These are phyloP conservation scores for Vanessa tameamea DNA, from an alignment of 1,140 invertebrate genomes.

Conservation along the genomic window DNA sequence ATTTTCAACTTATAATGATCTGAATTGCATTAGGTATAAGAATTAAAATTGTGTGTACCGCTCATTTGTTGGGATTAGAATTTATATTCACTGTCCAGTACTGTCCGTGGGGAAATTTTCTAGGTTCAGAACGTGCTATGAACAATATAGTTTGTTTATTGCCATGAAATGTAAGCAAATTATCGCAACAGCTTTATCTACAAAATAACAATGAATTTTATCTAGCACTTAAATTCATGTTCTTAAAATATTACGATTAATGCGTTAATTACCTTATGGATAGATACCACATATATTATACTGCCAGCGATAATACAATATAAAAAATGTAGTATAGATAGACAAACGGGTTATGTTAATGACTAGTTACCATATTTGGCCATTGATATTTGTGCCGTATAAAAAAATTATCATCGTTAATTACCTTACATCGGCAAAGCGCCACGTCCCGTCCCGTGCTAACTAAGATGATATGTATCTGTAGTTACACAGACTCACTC, in stretches of 20 bases:
- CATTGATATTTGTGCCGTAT: no score
- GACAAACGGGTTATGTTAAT: no score
- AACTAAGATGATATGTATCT: no score
- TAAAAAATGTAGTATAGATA: no score
- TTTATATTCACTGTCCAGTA: conserved; percentile 32
- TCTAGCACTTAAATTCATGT: not conserved
- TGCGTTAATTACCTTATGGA: not conserved
- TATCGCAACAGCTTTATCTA: conserved; percentile 25
- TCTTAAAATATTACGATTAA: not conserved
- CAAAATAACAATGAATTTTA: not conserved
- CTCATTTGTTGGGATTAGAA: conserved; percentile 7
- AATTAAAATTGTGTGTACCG: not conserved
- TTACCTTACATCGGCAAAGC: no score
- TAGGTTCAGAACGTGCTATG: conserved; percentile 31
- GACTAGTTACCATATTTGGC: no score
- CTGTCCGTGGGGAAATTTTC: conserved; percentile 33
- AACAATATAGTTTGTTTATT: conserved; percentile 39
- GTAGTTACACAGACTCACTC: no score
- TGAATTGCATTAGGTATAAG: not conserved
- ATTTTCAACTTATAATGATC: not conserved
- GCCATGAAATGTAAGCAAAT: conserved; percentile 27
- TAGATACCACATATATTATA: no score
- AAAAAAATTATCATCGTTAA: no score
- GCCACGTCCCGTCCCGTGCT: no score
- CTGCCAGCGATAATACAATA: no score